Evolutionary conservation across 2,113 vertebrate species (phyloP).

Genomic region (Corythornis madagascariensis): DNA sequence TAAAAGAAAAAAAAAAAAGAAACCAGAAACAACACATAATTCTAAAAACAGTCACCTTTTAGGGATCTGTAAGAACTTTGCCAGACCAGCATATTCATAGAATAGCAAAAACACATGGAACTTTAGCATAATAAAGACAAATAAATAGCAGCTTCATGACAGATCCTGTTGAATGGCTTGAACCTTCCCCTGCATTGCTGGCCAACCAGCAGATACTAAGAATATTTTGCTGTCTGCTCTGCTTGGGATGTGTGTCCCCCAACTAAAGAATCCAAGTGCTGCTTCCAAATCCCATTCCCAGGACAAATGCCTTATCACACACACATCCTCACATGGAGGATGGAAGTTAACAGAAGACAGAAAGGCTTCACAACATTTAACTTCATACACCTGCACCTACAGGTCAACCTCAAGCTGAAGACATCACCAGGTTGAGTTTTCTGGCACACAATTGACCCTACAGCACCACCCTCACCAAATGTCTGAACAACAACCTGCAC

Average conservation of each 20-base stretch:
- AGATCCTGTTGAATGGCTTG: constrained; percentile 21
- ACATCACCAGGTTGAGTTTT: background rate
- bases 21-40: constrained; percentile 64
- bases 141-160: constrained; percentile 46
- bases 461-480: background rate
- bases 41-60: constrained; percentile 57
- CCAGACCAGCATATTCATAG: constrained; percentile 11
- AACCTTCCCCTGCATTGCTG: background rate
- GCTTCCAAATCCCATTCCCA: background rate
- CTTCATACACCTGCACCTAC: background rate
- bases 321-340: background rate
- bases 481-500: background rate
- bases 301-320: background rate
- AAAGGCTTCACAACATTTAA: background rate
- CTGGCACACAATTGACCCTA: background rate
- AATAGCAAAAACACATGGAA: constrained; percentile 68
- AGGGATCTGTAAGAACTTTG: constrained; percentile 35
- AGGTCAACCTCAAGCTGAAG: background rate
- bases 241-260: background rate
- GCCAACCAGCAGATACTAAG: background rate
- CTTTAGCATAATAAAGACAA: constrained; percentile 36
- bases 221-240: background rate
- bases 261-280: background rate
- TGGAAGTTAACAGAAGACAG: background rate
- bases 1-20: background rate